A percentile compares a stretch with the other conserved stretches of the same genome.
Conservation (phyloP, 2,888 invertebrate species). For the Globia sparganii region DNA sequence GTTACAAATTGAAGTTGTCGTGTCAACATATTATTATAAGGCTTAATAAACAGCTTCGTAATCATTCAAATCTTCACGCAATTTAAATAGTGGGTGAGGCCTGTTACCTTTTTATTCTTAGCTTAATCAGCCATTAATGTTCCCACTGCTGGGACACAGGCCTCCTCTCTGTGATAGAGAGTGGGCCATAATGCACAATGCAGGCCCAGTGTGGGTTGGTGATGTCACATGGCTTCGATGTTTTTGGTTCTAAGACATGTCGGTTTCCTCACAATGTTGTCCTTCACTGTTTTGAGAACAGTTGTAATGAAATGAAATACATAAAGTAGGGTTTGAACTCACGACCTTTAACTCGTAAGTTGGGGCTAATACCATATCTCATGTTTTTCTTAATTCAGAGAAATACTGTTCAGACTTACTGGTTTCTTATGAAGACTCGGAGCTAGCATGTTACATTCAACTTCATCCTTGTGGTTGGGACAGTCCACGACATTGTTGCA, state of each 20-base stretch:
- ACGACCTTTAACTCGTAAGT: too few relatives aligned
- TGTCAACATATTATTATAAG: background rate
- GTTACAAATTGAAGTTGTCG: background rate
- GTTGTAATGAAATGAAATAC: too few relatives aligned
- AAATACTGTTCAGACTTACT: conserved; percentile 70
- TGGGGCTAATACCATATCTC: too few relatives aligned
- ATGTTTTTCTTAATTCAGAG: background rate
- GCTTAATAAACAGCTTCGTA: too few relatives aligned
- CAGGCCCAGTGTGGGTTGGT: background rate
- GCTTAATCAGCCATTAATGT: background rate
- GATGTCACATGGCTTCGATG: background rate
- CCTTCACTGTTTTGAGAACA: too few relatives aligned
- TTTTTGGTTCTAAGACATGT: too few relatives aligned
- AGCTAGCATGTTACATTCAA: conserved; percentile 93
- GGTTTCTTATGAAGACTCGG: conserved; percentile 89
- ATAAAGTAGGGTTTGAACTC: too few relatives aligned
- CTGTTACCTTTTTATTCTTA: background rate
- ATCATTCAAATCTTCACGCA: background rate
- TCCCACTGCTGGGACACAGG: background rate
- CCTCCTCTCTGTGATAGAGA: background rate
- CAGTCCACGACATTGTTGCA: conserved; percentile 94
- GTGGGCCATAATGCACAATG: background rate
- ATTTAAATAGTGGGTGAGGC: background rate
- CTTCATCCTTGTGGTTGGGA: conserved; percentile 94
- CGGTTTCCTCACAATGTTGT: too few relatives aligned